Percentiles rank a stretch among this genome's conserved stretches.
phyloP scores from a whole-genome alignment of 2,113 vertebrate species.

The Cephalopholis sonnerati region DNA sequence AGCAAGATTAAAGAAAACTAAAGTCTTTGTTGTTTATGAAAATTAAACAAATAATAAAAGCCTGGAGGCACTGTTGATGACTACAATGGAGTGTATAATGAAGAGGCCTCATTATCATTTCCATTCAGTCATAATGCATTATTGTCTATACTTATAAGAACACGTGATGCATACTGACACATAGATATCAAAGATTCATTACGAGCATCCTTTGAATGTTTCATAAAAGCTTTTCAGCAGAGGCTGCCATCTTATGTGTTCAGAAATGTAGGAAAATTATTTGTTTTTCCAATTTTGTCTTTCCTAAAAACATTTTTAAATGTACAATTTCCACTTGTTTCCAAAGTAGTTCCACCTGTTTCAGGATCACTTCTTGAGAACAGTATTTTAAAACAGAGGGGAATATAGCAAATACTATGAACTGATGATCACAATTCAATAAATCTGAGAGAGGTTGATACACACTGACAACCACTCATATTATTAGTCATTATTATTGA shows the following conservation, averaged over 20 bases:
- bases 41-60: background rate
- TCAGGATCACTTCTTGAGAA: too few relatives aligned
- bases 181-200: background rate
- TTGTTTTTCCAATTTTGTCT: too few relatives aligned
- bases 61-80: background rate
- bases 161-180: background rate
- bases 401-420: background rate
- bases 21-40: background rate
- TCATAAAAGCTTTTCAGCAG: background rate
- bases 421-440: background rate
- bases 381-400: background rate
- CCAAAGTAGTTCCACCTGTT: too few relatives aligned
- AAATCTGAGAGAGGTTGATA: background rate
- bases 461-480: background rate
- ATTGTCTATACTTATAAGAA: background rate
- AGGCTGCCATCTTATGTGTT: background rate
- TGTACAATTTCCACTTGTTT: too few relatives aligned
- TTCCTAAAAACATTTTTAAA: too few relatives aligned
- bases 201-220: background rate
- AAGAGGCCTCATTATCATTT: background rate
- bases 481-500: background rate
- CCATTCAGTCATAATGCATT: too few relatives aligned
- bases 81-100: too few relatives aligned
- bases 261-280: background rate
- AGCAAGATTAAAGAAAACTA: background rate